Percentiles rank a stretch among this genome's conserved stretches.
Conservation (phyloP, 1,140 invertebrate species). For the Tetragonula clypearis region DNA sequence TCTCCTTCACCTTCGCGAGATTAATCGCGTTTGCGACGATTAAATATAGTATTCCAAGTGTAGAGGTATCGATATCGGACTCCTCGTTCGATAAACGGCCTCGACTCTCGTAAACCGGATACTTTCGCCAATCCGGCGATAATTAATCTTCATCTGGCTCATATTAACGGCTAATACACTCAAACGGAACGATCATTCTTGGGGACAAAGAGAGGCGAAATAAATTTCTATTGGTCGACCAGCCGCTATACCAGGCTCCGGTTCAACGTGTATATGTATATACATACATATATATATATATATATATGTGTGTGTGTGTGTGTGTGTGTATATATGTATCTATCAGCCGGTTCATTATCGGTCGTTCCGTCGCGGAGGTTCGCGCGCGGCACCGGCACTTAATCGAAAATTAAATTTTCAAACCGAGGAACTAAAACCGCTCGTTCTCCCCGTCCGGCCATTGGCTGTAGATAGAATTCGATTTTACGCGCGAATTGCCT, state of each 20-base stretch:
- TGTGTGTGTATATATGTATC: too few species aligned
- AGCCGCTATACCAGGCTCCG: not conserved
- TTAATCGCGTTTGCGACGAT: not conserved
- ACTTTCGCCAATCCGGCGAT: not conserved
- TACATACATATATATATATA: too few species aligned
- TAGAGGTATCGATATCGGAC: not conserved
- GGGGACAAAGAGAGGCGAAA: not conserved
- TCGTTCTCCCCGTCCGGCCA: not conserved
- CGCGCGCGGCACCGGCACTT: not conserved
- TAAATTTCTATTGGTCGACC: slow-evolving; percentile 13
- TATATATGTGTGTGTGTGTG: too few species aligned
- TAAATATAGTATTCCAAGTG: not conserved
- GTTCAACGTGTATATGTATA: not conserved
- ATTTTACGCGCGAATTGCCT: slow-evolving; percentile 29
- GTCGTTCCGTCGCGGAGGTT: not conserved
- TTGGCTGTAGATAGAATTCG: slow-evolving; percentile 5
- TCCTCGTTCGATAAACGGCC: not conserved
- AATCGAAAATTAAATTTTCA: slow-evolving; percentile 41
- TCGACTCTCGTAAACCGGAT: not conserved
- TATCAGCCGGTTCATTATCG: not conserved
- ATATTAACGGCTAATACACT: slow-evolving; percentile 1
- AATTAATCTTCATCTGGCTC: not conserved
- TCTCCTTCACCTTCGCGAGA: not conserved
- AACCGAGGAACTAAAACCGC: slow-evolving; percentile 30
- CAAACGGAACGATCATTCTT: not conserved